Percentiles rank a stretch among this genome's conserved stretches.
These are phyloP conservation scores for Psephotus haematonotus DNA, from an alignment of 2,113 vertebrate genomes.

Conservation along the genomic window DNA sequence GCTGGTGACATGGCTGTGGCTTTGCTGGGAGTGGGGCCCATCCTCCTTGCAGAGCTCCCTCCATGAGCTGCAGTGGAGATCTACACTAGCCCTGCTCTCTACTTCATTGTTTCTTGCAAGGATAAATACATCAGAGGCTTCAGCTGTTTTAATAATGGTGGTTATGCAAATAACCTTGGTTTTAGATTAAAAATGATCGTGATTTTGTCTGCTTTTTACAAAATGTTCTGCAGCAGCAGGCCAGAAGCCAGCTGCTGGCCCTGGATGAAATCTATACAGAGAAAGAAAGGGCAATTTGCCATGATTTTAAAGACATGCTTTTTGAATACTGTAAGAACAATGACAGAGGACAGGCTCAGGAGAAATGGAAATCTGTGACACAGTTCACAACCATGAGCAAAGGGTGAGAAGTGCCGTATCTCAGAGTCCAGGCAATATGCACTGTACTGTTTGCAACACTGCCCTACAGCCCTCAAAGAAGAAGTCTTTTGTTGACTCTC, in stretches of 20 bases:
- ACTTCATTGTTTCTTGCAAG: neutral
- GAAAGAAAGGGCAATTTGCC: neutral
- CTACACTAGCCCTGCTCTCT: neutral
- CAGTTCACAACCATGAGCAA: rapidly evolving
- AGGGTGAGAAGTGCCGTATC: neutral
- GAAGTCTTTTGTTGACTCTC: neutral
- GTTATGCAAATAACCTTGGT: neutral
- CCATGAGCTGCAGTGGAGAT: neutral
- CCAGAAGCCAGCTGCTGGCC: neutral
- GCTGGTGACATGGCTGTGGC: neutral
- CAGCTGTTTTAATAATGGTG: neutral
- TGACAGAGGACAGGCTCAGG: neutral
- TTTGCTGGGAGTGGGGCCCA: rapidly evolving
- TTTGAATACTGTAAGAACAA: neutral
- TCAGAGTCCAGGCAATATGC: neutral
- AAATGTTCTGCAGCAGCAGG: neutral
- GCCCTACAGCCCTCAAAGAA: neutral
- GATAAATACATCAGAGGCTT: neutral
- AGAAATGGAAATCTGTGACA: neutral
- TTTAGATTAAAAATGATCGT: neutral
- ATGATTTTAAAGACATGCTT: neutral
- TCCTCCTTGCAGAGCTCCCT: neutral
- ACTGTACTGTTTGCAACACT: neutral
- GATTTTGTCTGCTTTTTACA: neutral
- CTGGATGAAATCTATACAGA: neutral